A percentile compares a stretch with the other conserved stretches of the same genome.
These are phyloP conservation scores for Saccopteryx leptura DNA, from an alignment of 2,113 vertebrate species.

Conservation along the genomic window DNA sequence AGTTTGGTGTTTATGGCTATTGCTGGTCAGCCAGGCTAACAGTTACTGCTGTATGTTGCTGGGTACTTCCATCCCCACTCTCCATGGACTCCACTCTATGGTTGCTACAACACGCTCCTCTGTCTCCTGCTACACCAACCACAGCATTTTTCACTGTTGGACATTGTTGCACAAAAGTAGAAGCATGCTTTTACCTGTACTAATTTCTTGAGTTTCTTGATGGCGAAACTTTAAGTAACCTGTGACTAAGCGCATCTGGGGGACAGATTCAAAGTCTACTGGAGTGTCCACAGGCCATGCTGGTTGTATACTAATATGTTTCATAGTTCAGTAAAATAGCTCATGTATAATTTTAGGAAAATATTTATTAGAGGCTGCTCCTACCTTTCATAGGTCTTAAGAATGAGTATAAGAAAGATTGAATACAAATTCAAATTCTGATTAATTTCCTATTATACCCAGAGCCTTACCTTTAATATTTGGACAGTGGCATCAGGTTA, in stretches of 20 bases:
- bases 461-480: background rate
- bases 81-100: accelerated
- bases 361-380: background rate
- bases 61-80: background rate
- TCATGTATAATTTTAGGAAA: background rate
- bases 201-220: background rate
- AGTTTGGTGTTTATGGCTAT: background rate
- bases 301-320: background rate
- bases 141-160: background rate
- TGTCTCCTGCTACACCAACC: background rate
- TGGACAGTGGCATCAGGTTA: background rate
- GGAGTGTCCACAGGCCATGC: background rate
- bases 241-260: background rate
- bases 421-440: background rate
- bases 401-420: background rate
- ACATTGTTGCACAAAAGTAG: background rate
- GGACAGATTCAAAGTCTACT: background rate
- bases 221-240: background rate
- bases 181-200: accelerated
- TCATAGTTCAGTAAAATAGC: background rate
- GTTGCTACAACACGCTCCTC: accelerated
- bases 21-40: background rate
- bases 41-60: background rate
- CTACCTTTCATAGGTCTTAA: background rate
- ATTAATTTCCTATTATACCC: background rate